Percentiles rank a stretch among this genome's conserved stretches.
Conservation (phyloP, 30 jellyfish, hydroid and myxozoan genomes). For the Pelagia noctiluca region DNA sequence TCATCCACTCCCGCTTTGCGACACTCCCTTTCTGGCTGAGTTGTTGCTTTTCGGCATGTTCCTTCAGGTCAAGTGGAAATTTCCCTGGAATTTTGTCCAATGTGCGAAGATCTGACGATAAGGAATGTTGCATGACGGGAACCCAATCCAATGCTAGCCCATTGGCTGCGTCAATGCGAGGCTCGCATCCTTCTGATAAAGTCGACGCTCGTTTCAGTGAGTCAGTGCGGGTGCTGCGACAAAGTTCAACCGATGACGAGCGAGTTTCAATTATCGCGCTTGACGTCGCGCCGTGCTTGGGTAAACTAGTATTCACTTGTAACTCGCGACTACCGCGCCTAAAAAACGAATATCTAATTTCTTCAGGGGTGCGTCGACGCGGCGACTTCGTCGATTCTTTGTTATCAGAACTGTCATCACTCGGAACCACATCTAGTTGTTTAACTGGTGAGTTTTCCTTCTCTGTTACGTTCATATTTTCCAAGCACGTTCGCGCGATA, state of each 20-base stretch:
- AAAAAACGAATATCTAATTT: constrained; percentile 52
- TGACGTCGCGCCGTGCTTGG: background rate
- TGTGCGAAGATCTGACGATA: constrained; percentile 34
- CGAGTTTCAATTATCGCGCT: constrained; percentile 12
- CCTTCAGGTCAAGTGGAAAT: background rate
- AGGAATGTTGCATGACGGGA: constrained; percentile 84
- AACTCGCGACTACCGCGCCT: constrained; percentile 69
- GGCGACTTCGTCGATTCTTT: constrained; percentile 23
- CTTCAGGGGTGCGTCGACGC: constrained; percentile 44
- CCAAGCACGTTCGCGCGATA: constrained; percentile 61
- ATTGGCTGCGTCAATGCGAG: constrained; percentile 26
- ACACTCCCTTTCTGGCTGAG: constrained; percentile 16
- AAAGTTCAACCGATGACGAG: constrained; percentile 51
- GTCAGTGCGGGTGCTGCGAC: background rate
- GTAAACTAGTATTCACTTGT: constrained; percentile 7
- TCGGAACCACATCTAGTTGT: background rate
- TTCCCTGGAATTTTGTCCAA: background rate
- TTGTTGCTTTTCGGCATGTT: background rate
- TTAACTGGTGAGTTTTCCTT: constrained; percentile 8
- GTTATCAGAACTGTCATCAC: background rate
- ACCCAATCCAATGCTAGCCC: constrained; percentile 72
- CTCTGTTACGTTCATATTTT: constrained; percentile 16
- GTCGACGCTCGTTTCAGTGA: constrained; percentile 30
- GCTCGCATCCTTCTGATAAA: constrained; percentile 58
- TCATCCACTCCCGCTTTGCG: constrained; percentile 43